These are phyloP conservation scores for Epinotia brunnichana DNA, from an alignment of 2,888 invertebrate species.

Conservation along the genomic window DNA sequence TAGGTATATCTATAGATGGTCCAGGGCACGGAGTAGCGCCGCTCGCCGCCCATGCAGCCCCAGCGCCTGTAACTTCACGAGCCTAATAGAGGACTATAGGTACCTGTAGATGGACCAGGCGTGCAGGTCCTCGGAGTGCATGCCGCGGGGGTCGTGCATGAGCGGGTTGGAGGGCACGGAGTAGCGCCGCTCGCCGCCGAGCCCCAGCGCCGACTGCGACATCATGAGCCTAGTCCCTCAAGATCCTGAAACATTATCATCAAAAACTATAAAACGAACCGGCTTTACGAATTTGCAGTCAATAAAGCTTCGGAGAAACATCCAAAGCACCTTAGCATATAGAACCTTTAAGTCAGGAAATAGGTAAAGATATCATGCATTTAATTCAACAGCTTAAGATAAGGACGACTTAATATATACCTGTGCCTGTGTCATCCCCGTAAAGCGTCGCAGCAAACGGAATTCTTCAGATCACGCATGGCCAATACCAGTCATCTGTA, in stretches of 20 bases:
- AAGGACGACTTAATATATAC: background rate
- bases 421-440: constrained; percentile 64
- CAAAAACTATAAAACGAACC: background rate
- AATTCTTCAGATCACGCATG: constrained; percentile 59
- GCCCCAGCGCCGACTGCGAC: constrained; percentile 78
- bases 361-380: background rate
- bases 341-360: no score
- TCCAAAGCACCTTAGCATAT: background rate
- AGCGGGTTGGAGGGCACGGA: constrained; percentile 93
- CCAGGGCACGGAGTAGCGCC: no score
- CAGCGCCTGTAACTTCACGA: no score
- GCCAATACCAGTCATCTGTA: constrained; percentile 63
- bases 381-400: background rate
- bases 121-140: constrained; percentile 95
- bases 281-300: background rate
- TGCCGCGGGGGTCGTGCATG: constrained; percentile 87
- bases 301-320: background rate
- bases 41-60: no score
- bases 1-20: no score
- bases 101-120: constrained; percentile 98
- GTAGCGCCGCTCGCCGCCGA: constrained; percentile 90
- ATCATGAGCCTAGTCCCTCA: constrained; percentile 52
- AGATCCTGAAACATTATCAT: constrained; percentile 11
- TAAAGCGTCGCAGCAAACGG: constrained; percentile 46
- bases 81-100: constrained; percentile 40